Evolutionary conservation across 2,113 vertebrate species (phyloP).

Genomic region (Muntiacus reevesi): DNA sequence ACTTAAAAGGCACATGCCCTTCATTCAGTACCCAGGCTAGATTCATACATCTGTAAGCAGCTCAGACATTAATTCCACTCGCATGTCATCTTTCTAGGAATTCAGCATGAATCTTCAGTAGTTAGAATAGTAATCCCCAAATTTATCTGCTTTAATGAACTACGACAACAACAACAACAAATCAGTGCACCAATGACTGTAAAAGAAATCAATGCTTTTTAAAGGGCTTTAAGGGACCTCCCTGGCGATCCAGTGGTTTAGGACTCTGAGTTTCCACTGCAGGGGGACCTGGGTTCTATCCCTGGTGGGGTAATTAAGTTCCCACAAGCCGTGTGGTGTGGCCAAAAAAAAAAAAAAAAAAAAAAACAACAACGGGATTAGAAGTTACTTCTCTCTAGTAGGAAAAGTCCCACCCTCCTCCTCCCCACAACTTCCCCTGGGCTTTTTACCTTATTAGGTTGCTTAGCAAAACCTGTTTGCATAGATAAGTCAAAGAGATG

Average conservation of each 20-base stretch:
- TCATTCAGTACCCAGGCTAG: neutral
- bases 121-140: neutral
- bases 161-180: neutral
- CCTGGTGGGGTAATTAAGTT: neutral
- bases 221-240: neutral
- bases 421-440: neutral
- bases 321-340: neutral
- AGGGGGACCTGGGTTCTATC: neutral
- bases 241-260: neutral
- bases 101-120: neutral
- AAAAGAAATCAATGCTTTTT: neutral
- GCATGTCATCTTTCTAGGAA: neutral
- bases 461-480: neutral
- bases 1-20: neutral
- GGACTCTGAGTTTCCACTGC: neutral
- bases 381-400: neutral
- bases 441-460: neutral
- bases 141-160: neutral
- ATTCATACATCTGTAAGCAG: neutral
- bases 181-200: neutral
- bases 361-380: no score
- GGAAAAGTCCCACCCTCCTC: neutral
- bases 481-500: neutral
- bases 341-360: neutral
- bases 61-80: neutral